Base-by-base conservation (phyloP, 2,888 invertebrate genomes). In the Eupithecia centaureata region DNA sequence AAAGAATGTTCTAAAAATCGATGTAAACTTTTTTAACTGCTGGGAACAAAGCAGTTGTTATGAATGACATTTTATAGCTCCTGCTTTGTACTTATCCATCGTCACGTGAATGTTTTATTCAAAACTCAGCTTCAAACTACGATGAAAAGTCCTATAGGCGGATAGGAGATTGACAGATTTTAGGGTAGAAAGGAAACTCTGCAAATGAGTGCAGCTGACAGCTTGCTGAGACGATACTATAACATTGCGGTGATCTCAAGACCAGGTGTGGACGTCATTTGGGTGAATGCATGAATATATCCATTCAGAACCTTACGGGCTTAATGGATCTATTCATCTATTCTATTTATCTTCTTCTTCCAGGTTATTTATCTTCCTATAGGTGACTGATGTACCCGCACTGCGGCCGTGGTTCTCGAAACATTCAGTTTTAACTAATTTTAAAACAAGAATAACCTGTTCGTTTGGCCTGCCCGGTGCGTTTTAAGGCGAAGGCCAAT, bases 361-460 rank as follows among this genome's bases (percentile, higher is more conserved):
- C n/a, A n/a, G n/a, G n/a, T n/a, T n/a, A n/a, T n/a, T n/a, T n/a
- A n/a, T n/a, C n/a, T n/a, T n/a, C 65, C 66, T 73, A 70, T 67
- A 70, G 56, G 54, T 73, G 15, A 35, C 65, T 63, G n/a, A 38
- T 12, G 22, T 56, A 58, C 59, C 66, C 68, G 67, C 68, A 62
- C 67, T 67, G 65, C 65, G 70, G 63, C 71, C 64, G 54, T 60
- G 75, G 74, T 72, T 73, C 10, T 70, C 61, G 72, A 71, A 74
- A 76, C 72, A 13, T 51, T 75, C 74, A 70, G 73, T 79, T 81
- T 78, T 79, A 74, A 81, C 72, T 77, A 78, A 78, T 76, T 72
- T 60, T 62, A 61, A 71, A 78, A 81, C 82, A n/a, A 63, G 80
- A 80, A 74, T 62, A 68, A 78, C 80, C 72, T 71, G 81, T 73